These are phyloP conservation scores for Hystrix cristata DNA, from an alignment of 2,113 vertebrate genomes.

Conservation along the genomic window DNA sequence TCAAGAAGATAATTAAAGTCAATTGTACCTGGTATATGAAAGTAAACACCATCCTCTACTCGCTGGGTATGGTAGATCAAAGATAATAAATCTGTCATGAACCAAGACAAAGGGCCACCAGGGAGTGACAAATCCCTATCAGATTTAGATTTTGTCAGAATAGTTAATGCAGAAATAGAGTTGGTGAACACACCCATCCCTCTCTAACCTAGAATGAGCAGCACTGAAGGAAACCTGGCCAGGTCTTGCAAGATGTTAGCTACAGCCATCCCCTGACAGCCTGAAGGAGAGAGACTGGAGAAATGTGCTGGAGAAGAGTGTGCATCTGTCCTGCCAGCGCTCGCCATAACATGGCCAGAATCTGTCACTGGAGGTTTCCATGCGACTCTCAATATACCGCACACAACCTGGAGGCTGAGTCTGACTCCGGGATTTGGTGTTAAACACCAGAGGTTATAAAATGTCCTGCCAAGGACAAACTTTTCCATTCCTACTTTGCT, in stretches of 20 bases:
- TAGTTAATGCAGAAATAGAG: not conserved
- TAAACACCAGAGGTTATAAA: slow-evolving; percentile 50
- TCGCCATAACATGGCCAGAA: not conserved
- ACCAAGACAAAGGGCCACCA: slow-evolving; percentile 63
- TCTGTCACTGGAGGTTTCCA: not conserved
- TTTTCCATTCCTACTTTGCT: slow-evolving; percentile 61
- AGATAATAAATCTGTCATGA: slow-evolving; percentile 75
- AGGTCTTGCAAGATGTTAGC: slow-evolving; percentile 46
- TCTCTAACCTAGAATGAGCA: not conserved
- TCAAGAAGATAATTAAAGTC: slow-evolving; percentile 71
- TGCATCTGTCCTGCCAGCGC: slow-evolving; percentile 16
- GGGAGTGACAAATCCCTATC: slow-evolving; percentile 45
- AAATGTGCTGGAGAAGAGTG: not conserved
- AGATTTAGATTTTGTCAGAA: slow-evolving; percentile 52
- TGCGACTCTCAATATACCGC: not conserved
- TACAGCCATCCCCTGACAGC: not conserved
- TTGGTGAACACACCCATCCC: not conserved
- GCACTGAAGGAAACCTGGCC: slow-evolving; percentile 34
- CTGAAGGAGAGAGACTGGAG: not conserved
- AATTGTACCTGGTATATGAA: slow-evolving; percentile 59
- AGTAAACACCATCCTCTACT: slow-evolving; percentile 55
- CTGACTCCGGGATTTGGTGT: not conserved
- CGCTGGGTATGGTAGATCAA: slow-evolving; percentile 53
- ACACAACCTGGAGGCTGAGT: not conserved
- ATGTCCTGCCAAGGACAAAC: slow-evolving; percentile 54